Base-by-base conservation (phyloP, 2,797 vertebrate genomes). In the Mormyrus proboscirostris region DNA sequence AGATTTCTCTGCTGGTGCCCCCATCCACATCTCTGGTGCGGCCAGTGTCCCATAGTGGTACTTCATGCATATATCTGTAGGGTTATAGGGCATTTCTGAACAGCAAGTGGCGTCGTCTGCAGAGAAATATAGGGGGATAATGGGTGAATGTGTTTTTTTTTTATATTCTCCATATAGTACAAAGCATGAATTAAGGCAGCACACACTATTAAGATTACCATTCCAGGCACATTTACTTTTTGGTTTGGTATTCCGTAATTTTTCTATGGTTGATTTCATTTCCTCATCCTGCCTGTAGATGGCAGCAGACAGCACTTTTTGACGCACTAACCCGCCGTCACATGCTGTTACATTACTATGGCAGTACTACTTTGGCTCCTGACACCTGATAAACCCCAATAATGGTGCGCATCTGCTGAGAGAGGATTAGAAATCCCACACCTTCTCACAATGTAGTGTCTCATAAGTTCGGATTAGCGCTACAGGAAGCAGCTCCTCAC, bases 261-360 rank as follows among this genome's bases (percentile, higher is more conserved):
- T 53, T 65, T 88, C 10, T 65, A 9, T 9, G 10, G 33, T 25
- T 44, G 19, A 65, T 1, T 88, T 62, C 9, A 69, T 8, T 65
- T 88, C 59, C n/a, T 12, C 69, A 44, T 91, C 29, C 57, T 69
- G 90, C 92, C 95, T 95, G 91, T 93, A 95, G 95, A 93, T 95
- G 95, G 95, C 94, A 93, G 92, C 93, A 94, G 92, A 51, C 49
- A 47, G 10, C n/a, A 25, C 38, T 8, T 86, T 86, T 86, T 53
- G 9, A 47, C 47, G 65, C 25, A 8, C 33, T 7, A 88, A 55
- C 65, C 16, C 6, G 44, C 41, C 51, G n/a, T 51, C 10, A 14
- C 0, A 5, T 10, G 3, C 14, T 86, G 14, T 33, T 53, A 25
- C 2, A 55, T 89, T 25, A 10, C n/a, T 25, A 49, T 79, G 49